Evolutionary conservation across 2,113 vertebrate genomes (phyloP), one percentile per base, ranked within the genome.

Genomic region (Rhabdomys dilectus): DNA sequence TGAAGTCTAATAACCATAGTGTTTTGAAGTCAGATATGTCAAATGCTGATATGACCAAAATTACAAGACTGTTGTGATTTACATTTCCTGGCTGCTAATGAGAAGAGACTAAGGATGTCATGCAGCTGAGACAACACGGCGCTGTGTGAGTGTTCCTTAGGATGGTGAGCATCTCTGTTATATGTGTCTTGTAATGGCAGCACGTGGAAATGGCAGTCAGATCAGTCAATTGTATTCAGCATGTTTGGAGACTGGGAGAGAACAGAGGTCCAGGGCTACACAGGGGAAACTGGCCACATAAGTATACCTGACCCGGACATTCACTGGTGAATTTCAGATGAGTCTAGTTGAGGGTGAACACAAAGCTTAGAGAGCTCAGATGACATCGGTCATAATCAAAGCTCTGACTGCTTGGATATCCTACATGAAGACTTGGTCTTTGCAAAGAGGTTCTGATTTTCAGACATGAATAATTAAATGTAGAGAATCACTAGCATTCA

Each of bases 1-100:
- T 73, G 39, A 17, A 60, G 24, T 84, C 31, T 77, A 56, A 48
- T 62, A 81, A 70, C 9, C 26, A 45, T 68, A 81, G 19, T 10
- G 7, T 82, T 94, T 19, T 93, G 60, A 85, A 91, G 91, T 88
- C 60, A 39, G 73, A 24, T 92, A 72, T 90, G 78, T 91, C 81
- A 94, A 91, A 66, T 66, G 26, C 64, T 66, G 64, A 66, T 66
- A 66, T 66, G 64, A 26, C 64, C 64, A 66, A n/a, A 42, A 72
- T 91, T 64, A 15, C 7, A 53, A 92, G n/a, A 24, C 53, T 8
- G 15, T 64, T 82, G 60, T 91, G 45, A 64, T 91, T 97, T 64
- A 58, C 48, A 77, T 88, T 68, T 87, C 42, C 17, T 76, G 58
- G n/a, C 9, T 72, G 1, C 3, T 60, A 4, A 34, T 94, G 39